Evolutionary conservation across 2,888 invertebrate genomes (phyloP), one percentile per base, ranked within the genome.

Genomic region (Ligdia adustata): DNA sequence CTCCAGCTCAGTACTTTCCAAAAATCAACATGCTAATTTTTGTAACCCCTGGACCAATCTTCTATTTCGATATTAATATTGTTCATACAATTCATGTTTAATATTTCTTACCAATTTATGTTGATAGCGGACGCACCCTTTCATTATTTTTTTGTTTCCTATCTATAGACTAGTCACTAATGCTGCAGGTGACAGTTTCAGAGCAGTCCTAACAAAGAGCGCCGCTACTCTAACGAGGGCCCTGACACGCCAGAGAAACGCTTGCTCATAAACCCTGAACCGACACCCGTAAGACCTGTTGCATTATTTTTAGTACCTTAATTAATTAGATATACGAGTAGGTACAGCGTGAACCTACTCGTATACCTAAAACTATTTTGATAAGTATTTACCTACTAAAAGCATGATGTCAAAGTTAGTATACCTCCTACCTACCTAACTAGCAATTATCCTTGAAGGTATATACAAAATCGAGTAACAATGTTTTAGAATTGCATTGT

Each of bases 201-300:
- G 90, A 81, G 69, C 77, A 89, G 89, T 66, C 90, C 90, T 72
- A 72, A 70, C 70, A 83, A 83, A 74, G 88, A 89, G 58, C 84
- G 85, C 49, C 85, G 87, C 67, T 90, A 86, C 68, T 91, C 90
- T 52, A 80, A 72, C 60, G 89, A 89, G 60, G 90, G 76, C 54
- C 76, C 77, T 50, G 84, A 72, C 68, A 74, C 89, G 64, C 91
- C 91, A 66, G 91, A 91, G 79, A 90, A 89, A 76, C 79, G 89
- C 73, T 84, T 91, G 79, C 89, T 91, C 72, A 82, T 91, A 72
- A 86, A 90, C 71, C 90, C 90, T 60, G 90, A 91, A 53, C 81
- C 82, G 45, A 81, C 90, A 67, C 87, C 90, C 79, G 91, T 91
- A 90, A 90, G 91, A 48, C 28, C 32, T 31, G 12, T 27, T 42